Evolutionary conservation across 2,113 vertebrate species (phyloP), one percentile per base, ranked within the genome.

Genomic region (Promerops cafer): DNA sequence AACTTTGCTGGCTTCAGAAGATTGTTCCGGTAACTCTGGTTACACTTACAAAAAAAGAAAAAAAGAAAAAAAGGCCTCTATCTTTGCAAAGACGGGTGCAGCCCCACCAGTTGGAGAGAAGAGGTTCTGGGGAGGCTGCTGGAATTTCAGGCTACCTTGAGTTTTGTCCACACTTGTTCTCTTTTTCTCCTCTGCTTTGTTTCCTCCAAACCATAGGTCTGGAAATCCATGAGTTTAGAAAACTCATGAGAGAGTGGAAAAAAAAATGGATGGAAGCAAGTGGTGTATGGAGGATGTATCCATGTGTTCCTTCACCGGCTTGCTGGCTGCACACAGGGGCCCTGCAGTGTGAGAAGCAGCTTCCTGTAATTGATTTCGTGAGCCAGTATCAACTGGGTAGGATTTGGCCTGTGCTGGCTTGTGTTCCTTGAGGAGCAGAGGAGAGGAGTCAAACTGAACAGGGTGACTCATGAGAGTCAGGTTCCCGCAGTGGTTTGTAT

Each of bases 381-480:
- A 94, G 54, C 83, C 87, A 59, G 75, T 69, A 76, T 53, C 78
- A 79, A 24, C 45, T 27, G 50, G 47, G 54, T 37, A 50, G 78
- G 84, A 83, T 83, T 85, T 82, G 60, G 68, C 96, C 49, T 93
- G 93, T 94, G 37, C 83, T 75, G 70, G 87, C 92, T 96, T 90
- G 90, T 3, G 15, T 65, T 84, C 30, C 50, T 75, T 63, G 70
- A 70, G 50, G 45, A 84, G 69, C 59, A 53, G 54, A 21, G 54
- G 33, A 84, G 87, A 70, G 54, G 71, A 95, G 52, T 92, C 83
- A 82, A 78, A 71, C 60, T 12, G 9, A 74, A 49, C 45, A 57
- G 52, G 19, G 50, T 93, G 92, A 93, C 53, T 96, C 94, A 93
- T 54, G 68, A 47, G 77, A 78, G 82, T 35, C 2, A 9, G 59